Conservation (phyloP, 2,888 invertebrate species). For the Drosophila recens region DNA sequence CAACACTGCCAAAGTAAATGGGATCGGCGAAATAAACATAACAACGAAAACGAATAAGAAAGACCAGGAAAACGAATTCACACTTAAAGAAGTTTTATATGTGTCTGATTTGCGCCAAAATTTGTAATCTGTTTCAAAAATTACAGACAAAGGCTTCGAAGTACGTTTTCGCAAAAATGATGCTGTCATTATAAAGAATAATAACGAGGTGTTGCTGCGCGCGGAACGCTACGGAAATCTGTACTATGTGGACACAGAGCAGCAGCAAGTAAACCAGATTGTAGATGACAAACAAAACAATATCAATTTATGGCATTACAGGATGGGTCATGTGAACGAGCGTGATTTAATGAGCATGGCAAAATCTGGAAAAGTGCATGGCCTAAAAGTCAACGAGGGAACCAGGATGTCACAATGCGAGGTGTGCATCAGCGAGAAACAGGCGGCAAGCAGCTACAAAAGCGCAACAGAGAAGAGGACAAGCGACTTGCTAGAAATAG, state of each 20-base stretch:
- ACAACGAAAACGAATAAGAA: too few species aligned
- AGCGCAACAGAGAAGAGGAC: slow-evolving; percentile 5
- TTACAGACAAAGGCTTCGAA: not conserved
- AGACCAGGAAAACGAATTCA: too few species aligned
- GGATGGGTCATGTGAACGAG: slow-evolving; percentile 21
- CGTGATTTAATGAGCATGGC: not conserved
- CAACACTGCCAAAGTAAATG: too few species aligned
- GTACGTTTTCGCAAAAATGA: not conserved
- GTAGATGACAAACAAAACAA: not conserved
- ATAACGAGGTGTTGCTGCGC: not conserved
- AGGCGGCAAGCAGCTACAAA: not conserved
- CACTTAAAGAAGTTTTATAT: too few species aligned
- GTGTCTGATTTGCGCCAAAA: too few species aligned
- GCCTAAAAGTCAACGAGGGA: not conserved
- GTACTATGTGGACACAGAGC: not conserved
- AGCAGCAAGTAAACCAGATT: slow-evolving; percentile 2
- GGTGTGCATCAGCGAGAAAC: slow-evolving; percentile 9
- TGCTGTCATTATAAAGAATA: not conserved
- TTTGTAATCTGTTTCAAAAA: not conserved
- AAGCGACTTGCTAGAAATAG: too few species aligned
- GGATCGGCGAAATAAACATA: too few species aligned
- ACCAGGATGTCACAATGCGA: not conserved
- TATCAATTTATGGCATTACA: slow-evolving; percentile 2
- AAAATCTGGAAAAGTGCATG: not conserved
- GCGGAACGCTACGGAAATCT: not conserved